These are phyloP conservation scores for Busseola fusca DNA, from an alignment of 2,888 invertebrate genomes.

Conservation along the genomic window DNA sequence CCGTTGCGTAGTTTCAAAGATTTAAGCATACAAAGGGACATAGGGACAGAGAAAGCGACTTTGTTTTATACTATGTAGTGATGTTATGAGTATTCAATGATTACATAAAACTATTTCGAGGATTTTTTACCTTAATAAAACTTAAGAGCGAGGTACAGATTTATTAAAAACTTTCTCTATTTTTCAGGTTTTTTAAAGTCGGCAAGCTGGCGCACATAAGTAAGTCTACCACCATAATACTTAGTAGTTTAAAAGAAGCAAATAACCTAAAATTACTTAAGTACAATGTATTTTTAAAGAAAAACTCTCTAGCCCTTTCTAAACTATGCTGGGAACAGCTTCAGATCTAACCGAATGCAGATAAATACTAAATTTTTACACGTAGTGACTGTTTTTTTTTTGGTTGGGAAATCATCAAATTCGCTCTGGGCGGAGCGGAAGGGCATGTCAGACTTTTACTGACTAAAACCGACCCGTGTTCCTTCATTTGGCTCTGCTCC, in stretches of 20 bases:
- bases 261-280: neutral
- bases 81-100: too few relatives aligned
- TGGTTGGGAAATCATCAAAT: too few relatives aligned
- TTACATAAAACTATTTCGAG: neutral
- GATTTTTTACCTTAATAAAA: neutral
- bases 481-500: too few relatives aligned
- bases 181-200: slow-evolving; percentile 80
- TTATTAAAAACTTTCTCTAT: slow-evolving; percentile 49
- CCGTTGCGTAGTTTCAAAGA: too few relatives aligned
- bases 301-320: neutral
- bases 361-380: too few relatives aligned
- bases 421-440: too few relatives aligned
- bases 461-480: too few relatives aligned
- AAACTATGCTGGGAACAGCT: neutral
- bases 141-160: neutral
- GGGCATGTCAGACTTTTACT: too few relatives aligned
- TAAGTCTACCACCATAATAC: slow-evolving; percentile 67
- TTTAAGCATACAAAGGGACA: too few relatives aligned
- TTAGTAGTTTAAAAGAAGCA: neutral
- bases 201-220: slow-evolving; percentile 87
- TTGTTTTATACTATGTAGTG: too few relatives aligned
- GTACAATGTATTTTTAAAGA: neutral
- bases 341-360: neutral
- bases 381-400: too few relatives aligned
- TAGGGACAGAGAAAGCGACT: too few relatives aligned